phyloP scores from a whole-genome alignment of 2,888 invertebrate genomes.

The Cecidostiba fungosa region DNA sequence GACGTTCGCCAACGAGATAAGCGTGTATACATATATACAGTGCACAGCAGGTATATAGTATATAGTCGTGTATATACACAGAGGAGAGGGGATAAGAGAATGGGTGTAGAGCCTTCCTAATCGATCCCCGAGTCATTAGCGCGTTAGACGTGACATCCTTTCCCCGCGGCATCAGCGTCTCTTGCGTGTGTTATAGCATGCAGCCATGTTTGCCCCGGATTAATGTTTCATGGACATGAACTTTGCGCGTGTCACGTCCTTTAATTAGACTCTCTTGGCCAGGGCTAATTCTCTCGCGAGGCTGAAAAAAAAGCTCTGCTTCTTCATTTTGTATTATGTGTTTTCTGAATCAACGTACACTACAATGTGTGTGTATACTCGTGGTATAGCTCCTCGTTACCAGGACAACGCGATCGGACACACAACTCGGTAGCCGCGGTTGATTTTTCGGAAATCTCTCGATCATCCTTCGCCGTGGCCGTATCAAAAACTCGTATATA shows the following conservation, averaged over 20 bases:
- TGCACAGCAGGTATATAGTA: neutral
- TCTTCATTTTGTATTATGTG: neutral
- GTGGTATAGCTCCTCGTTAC: neutral
- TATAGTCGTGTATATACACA: neutral
- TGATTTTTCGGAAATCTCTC: neutral
- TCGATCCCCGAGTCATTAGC: slow-evolving; percentile 78
- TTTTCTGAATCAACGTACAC: neutral
- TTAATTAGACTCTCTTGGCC: slow-evolving; percentile 72
- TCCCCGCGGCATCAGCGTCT: slow-evolving; percentile 45
- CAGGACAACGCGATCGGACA: neutral
- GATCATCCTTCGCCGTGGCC: neutral
- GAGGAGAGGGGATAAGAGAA: slow-evolving; percentile 30
- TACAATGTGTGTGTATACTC: neutral
- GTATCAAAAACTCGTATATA: neutral
- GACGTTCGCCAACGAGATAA: slow-evolving; percentile 47
- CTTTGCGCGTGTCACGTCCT: slow-evolving; percentile 72
- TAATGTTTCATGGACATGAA: slow-evolving; percentile 75
- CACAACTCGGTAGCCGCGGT: neutral
- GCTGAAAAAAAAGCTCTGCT: neutral
- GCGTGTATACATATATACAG: slow-evolving; percentile 25
- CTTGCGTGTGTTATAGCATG: slow-evolving; percentile 40
- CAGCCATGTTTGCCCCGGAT: slow-evolving; percentile 76
- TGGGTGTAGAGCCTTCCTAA: slow-evolving; percentile 66
- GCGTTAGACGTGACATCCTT: slow-evolving; percentile 73
- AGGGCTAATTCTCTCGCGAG: neutral